Evolutionary conservation across 2,113 vertebrate species (phyloP), one percentile per base, ranked within the genome.

Genomic region (Cyprinus carpio): DNA sequence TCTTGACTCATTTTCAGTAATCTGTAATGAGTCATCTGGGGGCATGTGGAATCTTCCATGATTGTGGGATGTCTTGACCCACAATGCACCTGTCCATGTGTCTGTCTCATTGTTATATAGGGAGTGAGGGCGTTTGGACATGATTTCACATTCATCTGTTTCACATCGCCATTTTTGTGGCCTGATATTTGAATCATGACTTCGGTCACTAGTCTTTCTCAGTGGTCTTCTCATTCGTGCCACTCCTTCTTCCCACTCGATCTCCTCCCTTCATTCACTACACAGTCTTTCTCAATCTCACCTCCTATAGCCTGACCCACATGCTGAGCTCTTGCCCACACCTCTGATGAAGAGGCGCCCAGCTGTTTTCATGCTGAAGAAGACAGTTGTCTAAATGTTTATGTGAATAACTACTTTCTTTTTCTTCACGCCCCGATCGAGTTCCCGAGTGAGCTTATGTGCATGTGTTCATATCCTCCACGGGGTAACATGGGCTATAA

Each of bases 341-440:
- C 87, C 89, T 90, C 37, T 85, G 90, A 93, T 91, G 90, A 91
- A 86, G 87, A 84, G 83, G 54, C 46, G 91, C 92, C 94, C 94
- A 94, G 93, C 94, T 95, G 95, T 90, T 95, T 92, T 94, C 93
- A 94, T 92, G 92, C 93, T 90, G 91, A 88, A 93, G 92, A 94
- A 92, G 91, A 92, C 93, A 91, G 92, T 94, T 94, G 93, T 95
- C 94, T 94, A 94, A 95, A 95, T 94, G 94, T 95, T 95, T 95
- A 95, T 80, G 87, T 46, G 90, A 90, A 90, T 85, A 91, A 92
- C 91, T 91, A 92, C 92, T 92, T 92, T 94, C 92, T 92, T 92
- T 93, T 92, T 90, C 91, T 91, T 90, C 86, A 90, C 90, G 87
- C 92, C 90, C 91, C 83, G 90, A 93, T 93, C 92, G 81, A 91